These are phyloP conservation scores for Ectemnius continuus DNA, from an alignment of 2,888 invertebrate species.

Conservation along the genomic window DNA sequence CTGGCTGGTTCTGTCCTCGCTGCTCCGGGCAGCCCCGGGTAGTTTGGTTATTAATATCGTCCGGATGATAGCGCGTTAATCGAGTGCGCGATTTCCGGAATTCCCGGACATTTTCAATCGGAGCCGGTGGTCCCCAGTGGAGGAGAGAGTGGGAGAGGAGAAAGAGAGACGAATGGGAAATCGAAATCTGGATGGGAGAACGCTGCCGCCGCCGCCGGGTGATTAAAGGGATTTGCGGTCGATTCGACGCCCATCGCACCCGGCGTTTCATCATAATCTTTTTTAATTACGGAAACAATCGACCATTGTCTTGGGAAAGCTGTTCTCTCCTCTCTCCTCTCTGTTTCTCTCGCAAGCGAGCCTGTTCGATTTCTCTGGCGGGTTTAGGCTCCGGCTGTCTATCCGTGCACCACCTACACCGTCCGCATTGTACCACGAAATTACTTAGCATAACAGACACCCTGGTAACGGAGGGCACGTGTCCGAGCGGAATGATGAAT, in stretches of 20 bases:
- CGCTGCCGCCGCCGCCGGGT: neutral
- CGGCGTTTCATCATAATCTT: constrained; percentile 14
- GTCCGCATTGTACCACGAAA: neutral
- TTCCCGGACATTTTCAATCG: constrained; percentile 32
- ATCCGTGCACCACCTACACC: constrained; percentile 28
- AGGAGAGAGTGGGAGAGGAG: too few species aligned
- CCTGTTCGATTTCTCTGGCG: too few species aligned
- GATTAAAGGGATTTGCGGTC: constrained; percentile 11
- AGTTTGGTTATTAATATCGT: constrained; percentile 57
- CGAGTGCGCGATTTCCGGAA: constrained; percentile 35
- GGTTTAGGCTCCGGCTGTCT: constrained; percentile 6
- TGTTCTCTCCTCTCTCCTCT: too few species aligned
- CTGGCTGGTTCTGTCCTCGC: too few species aligned
- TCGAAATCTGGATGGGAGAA: constrained; percentile 2
- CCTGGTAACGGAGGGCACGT: neutral
- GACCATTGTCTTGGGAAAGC: neutral
- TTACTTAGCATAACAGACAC: neutral
- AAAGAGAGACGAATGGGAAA: neutral
- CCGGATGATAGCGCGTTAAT: constrained; percentile 44
- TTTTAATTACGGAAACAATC: constrained; percentile 9
- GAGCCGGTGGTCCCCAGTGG: neutral
- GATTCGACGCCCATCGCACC: neutral
- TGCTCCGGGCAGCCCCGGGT: constrained; percentile 8
- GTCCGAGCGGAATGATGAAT: neutral
- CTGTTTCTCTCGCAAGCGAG: too few species aligned